Base-by-base conservation (phyloP, 2,113 vertebrate species). In the Spheniscus mendiculus region DNA sequence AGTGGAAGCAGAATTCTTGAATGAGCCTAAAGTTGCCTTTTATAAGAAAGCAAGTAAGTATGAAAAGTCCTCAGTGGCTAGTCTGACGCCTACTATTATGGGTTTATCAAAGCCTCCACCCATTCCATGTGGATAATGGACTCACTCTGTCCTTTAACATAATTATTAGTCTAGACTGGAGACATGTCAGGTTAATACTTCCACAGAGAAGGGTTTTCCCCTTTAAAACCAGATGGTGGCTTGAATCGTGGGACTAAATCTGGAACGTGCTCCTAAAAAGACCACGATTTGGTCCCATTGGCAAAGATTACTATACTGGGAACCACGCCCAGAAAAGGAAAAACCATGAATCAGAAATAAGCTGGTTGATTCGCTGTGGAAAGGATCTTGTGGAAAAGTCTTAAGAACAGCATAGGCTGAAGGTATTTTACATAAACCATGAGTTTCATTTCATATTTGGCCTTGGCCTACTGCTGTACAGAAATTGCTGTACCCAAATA, bases 161-260 rank as follows among this genome's bases (percentile, higher is more conserved):
- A 96, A 89, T 71, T 93, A 18, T 89, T 83, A 90, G 90, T 98
- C 95, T 96, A 85, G 96, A 95, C 94, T 59, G 82, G 30, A 96
- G 95, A 89, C 40, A 85, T 58, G 50, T 93, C 87, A 92, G 66
- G 55, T 97, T 97, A 92, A 61, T 86, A 67, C 73, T 87, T 93
- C 94, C 49, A 79, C 29, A 30, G 50, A 81, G 71, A 67, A 91
- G 65, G 76, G 44, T 90, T 95, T 97, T 84, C 73, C 67, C 71
- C 92, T 93, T 71, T 71, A 94, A 85, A 98, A 80, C 93, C 94
- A 96, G 91, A 78, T 93, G 92, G 95, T 85, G 63, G 42, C 62
- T 97, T 95, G 94, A 92, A 67, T 95, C 71, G 50, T 36, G 80
- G 42, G 44, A 52, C 76, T 96, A 84, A 82, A 89, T 94, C 83